Evolutionary conservation across 2,888 invertebrate species (phyloP).

Genomic region (Leptinotarsa haldemani): DNA sequence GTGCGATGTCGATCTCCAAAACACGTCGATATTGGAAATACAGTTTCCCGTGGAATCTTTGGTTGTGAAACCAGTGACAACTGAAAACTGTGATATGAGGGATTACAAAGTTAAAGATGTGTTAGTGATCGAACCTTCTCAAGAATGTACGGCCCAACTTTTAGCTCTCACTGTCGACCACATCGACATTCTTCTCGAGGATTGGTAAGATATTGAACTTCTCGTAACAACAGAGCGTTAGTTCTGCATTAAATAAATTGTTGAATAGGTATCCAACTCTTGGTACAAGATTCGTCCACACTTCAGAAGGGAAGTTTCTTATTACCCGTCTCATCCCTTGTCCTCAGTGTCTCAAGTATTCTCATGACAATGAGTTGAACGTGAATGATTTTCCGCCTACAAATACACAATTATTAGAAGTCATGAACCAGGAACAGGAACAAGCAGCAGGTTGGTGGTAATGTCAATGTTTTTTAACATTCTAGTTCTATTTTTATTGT

Average conservation of each 20-base stretch:
- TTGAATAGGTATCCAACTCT: slow-evolving; percentile 77
- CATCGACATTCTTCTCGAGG: slow-evolving; percentile 94
- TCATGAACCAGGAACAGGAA: slow-evolving; percentile 40
- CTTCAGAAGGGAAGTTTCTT: slow-evolving; percentile 93
- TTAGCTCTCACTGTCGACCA: slow-evolving; percentile 93
- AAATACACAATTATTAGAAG: slow-evolving; percentile 34
- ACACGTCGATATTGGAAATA: slow-evolving; percentile 87
- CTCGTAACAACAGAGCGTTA: not conserved
- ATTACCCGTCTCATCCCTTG: slow-evolving; percentile 95
- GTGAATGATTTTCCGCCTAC: slow-evolving; percentile 42
- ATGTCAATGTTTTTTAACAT: not conserved
- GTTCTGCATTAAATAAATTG: not conserved
- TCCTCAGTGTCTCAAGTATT: slow-evolving; percentile 78
- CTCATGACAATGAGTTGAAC: slow-evolving; percentile 40
- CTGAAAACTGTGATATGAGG: slow-evolving; percentile 51
- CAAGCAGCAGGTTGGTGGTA: slow-evolving; percentile 33
- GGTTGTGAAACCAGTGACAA: slow-evolving; percentile 69
- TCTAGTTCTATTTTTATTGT: not conserved
- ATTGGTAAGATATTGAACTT: slow-evolving; percentile 77
- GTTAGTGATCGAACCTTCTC: slow-evolving; percentile 81
- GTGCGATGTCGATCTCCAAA: slow-evolving; percentile 84
- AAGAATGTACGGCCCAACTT: slow-evolving; percentile 83
- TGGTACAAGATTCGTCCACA: slow-evolving; percentile 97
- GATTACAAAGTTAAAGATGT: slow-evolving; percentile 57
- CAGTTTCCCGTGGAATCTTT: slow-evolving; percentile 79